A percentile compares a stretch with the other conserved stretches of the same genome.
These are phyloP conservation scores for Petrocephalus schoutedeni DNA, from an alignment of 2,797 vertebrate species.

Conservation along the genomic window DNA sequence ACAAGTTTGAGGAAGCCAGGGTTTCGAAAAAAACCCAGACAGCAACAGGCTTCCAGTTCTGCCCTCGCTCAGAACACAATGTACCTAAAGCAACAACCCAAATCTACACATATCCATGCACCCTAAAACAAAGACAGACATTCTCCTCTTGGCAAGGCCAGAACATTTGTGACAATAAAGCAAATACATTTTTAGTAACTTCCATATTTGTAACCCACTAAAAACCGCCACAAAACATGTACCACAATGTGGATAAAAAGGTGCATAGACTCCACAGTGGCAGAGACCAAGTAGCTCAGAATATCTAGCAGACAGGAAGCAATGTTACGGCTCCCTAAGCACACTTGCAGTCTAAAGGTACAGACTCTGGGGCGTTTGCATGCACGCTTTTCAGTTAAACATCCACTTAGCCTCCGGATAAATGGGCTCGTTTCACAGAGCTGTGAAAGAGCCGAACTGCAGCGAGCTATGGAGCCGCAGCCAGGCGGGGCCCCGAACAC, in stretches of 20 bases:
- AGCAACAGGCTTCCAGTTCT: not conserved
- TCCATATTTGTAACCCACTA: not conserved
- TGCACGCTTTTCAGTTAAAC: not conserved
- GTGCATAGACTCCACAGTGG: not conserved
- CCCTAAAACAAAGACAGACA: not conserved
- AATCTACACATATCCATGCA: not conserved
- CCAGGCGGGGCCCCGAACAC: not conserved
- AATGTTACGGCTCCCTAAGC: not conserved
- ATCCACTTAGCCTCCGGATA: not conserved
- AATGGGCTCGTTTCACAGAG: not conserved
- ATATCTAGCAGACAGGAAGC: not conserved
- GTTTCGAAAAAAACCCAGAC: not conserved
- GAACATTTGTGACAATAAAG: not conserved
- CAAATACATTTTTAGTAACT: not conserved
- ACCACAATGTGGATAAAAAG: not conserved
- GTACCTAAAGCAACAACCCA: not conserved
- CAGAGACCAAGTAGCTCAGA: not conserved
- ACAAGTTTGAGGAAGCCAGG: not conserved
- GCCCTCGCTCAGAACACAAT: not conserved
- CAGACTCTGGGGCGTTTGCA: not conserved
- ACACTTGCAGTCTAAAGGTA: not conserved
- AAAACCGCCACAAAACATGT: not conserved
- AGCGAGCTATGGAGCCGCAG: not conserved
- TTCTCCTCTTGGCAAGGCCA: not conserved
- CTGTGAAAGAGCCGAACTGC: not conserved